Evolutionary conservation across 2,888 invertebrate genomes (phyloP).

Genomic region (Caenorhabditis japonica): DNA sequence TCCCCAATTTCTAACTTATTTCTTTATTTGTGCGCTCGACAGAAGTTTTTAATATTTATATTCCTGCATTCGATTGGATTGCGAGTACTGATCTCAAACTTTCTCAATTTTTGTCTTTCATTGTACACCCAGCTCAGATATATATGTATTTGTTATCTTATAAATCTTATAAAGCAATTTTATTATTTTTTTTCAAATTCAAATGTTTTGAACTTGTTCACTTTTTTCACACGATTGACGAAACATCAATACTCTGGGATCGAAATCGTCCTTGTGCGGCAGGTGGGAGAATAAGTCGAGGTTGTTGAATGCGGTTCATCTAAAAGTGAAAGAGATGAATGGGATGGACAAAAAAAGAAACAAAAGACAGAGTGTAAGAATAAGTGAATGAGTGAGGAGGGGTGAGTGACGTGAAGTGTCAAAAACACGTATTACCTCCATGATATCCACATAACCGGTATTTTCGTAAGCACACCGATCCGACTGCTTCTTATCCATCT

Average conservation of each 20-base stretch:
- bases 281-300: conserved; percentile 46
- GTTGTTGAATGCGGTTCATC: conserved; percentile 35
- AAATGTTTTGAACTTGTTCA: too few relatives aligned
- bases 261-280: conserved; percentile 42
- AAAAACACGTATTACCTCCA: conserved; percentile 51
- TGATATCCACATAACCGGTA: conserved; percentile 45
- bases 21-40: not conserved
- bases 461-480: conserved; percentile 61
- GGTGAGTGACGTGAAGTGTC: too few relatives aligned
- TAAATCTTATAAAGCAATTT: too few relatives aligned
- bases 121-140: too few relatives aligned
- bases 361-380: conserved; percentile 4
- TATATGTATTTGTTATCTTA: too few relatives aligned
- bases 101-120: conserved; percentile 2
- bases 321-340: too few relatives aligned
- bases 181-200: conserved; percentile 3
- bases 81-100: conserved; percentile 49
- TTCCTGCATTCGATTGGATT: conserved; percentile 34
- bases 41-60: conserved; percentile 6
- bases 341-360: too few relatives aligned
- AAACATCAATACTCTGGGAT: conserved; percentile 58
- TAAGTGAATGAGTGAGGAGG: too few relatives aligned
- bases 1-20: conserved; percentile 1
- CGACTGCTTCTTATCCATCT: conserved; percentile 43
- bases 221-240: conserved; percentile 19